phyloP scores from a whole-genome alignment of 2,797 vertebrate species.

The Miichthys miiuy region DNA sequence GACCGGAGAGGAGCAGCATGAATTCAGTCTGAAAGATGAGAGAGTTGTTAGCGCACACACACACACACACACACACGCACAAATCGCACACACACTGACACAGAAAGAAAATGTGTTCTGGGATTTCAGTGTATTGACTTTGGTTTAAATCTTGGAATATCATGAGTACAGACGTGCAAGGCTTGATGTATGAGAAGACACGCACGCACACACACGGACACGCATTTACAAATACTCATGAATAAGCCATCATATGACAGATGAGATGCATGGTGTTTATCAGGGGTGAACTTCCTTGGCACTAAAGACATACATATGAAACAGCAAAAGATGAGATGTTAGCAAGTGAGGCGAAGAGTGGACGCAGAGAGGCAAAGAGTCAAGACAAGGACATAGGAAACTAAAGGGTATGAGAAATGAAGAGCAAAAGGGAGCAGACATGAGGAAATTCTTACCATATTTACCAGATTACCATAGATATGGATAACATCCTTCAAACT shows the following conservation, averaged over 20 bases:
- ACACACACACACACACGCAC: conserved; percentile 1
- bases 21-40: conserved; percentile 51
- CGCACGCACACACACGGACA: not conserved
- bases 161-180: conserved; percentile 1
- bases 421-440: no score
- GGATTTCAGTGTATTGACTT: conserved; percentile 22
- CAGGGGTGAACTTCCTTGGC: not conserved
- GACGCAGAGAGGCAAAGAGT: not conserved
- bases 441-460: not conserved
- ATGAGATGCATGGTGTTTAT: conserved; percentile 10
- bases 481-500: not conserved
- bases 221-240: not conserved
- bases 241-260: not conserved
- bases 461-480: not conserved
- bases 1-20: conserved; percentile 54
- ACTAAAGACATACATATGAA: not conserved
- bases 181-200: conserved; percentile 4
- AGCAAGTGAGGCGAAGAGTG: not conserved
- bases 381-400: not conserved
- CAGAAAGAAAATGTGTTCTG: conserved; percentile 8
- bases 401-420: not conserved
- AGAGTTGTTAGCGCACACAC: conserved; percentile 9
- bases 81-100: not conserved
- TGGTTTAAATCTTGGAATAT: conserved; percentile 30
- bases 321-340: not conserved